Base-by-base conservation (phyloP, 2,888 invertebrate genomes). In the Xylocampa areola region DNA sequence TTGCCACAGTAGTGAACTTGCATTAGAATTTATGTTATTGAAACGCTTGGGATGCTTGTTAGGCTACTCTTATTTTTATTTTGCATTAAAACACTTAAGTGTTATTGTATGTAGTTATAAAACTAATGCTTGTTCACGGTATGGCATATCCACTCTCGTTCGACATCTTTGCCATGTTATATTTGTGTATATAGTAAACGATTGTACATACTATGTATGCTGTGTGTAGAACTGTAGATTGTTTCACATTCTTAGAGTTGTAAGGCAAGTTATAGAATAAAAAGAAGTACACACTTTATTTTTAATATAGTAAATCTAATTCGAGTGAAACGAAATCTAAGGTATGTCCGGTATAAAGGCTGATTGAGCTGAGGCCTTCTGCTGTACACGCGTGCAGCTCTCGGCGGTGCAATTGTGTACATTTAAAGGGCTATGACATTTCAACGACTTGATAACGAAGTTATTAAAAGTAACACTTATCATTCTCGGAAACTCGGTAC, bases 121-220 rank as follows among this genome's bases (percentile, higher is more conserved):
- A 75, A 67, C 67, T 76, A 68, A 74, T 76, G 81, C 79, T 77
- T 81, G 83, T 82, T 80, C 68, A 68, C 69, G 67, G 62, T 68
- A 70, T 72, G 75, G 81, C 78, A 74, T 77, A 76, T 79, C 77
- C 71, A 77, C 45, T 76, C 76, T 83, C 74, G 77, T 78, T 78
- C 62, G 74, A 81, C 76, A 79, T 75, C 81, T 86, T 83, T 85
- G 86, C 86, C 86, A 85, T 84, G 77, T 85, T 85, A 81, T 88
- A 85, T 85, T 86, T 80, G 82, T 93, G 91, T 92, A 91, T 85
- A 92, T 92, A 92, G 81, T 84, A 84, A n/a, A 85, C 76, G 78
- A 86, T 80, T 93, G 93, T 93, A 93, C 91, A 93, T 92, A 92
- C 91, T 89, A 83, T 91, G 91, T 92, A 92, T 92, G 92, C 86